These are phyloP conservation scores for Enhydra lutris DNA, from an alignment of 2,113 vertebrate genomes.

Conservation along the genomic window DNA sequence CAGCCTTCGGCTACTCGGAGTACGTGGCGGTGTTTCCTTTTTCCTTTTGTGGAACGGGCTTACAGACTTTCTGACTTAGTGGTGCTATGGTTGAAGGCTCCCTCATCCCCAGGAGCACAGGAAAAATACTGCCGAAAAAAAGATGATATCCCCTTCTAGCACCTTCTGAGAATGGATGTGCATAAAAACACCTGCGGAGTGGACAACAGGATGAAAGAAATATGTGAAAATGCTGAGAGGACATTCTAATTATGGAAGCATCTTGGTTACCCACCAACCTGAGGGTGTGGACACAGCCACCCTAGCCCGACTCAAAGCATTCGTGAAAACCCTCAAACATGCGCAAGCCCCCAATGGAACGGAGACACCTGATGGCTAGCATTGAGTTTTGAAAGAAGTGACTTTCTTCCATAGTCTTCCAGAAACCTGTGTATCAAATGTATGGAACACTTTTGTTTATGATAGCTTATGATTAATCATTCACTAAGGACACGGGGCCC, in stretches of 20 bases:
- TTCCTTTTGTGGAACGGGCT: neutral
- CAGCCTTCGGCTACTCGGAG: neutral
- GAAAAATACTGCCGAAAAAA: neutral
- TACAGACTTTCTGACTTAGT: neutral
- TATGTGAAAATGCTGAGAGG: fast-evolving
- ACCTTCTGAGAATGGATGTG: neutral
- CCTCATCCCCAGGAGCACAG: neutral
- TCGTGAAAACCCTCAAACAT: neutral
- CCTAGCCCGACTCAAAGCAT: neutral
- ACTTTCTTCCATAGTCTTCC: neutral
- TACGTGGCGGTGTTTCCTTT: neutral
- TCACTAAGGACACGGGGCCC: conserved; percentile 74
- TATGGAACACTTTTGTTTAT: conserved; percentile 77
- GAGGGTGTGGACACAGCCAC: fast-evolving
- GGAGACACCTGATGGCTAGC: neutral
- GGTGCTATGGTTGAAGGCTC: neutral
- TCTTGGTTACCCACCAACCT: neutral
- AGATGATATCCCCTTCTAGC: fast-evolving
- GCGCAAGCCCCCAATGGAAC: neutral
- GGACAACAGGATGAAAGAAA: neutral
- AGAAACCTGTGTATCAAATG: conserved; percentile 73
- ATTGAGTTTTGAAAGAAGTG: neutral
- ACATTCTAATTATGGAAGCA: fast-evolving
- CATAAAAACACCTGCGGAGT: neutral
- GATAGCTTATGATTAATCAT: conserved; percentile 79